Evolutionary conservation across 1,140 invertebrate species (phyloP).

Genomic region (Drosophila subobscura): DNA sequence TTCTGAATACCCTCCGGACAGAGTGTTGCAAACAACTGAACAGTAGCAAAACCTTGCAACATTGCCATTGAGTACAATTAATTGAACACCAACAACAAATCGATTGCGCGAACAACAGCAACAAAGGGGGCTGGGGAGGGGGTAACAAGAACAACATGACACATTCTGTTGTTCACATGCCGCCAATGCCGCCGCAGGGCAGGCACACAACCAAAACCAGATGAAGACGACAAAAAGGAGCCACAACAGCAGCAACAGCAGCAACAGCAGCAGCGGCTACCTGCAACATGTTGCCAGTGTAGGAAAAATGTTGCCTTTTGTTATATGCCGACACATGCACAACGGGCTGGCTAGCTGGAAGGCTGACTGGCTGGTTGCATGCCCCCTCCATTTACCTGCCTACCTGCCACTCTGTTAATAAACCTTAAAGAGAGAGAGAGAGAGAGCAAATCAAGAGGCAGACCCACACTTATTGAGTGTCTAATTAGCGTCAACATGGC

Average conservation of each 20-base stretch:
- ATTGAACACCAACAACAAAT: slow-evolving; percentile 82
- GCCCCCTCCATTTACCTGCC: no score
- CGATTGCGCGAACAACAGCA: slow-evolving; percentile 75
- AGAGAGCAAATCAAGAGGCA: slow-evolving; percentile 3
- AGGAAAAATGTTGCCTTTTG: slow-evolving; percentile 53
- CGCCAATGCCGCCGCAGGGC: slow-evolving; percentile 48
- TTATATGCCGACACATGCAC: slow-evolving; percentile 50
- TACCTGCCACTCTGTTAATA: slow-evolving; percentile 33
- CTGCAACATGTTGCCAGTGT: slow-evolving; percentile 75
- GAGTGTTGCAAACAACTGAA: slow-evolving; percentile 27
- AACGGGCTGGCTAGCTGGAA: no score
- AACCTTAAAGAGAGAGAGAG: not conserved
- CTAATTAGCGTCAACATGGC: slow-evolving; percentile 75
- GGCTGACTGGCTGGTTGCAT: no score
- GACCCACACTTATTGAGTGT: slow-evolving; percentile 33
- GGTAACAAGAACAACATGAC: slow-evolving; percentile 71
- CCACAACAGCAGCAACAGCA: slow-evolving; percentile 32
- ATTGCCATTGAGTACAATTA: slow-evolving; percentile 73
- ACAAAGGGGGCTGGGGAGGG: slow-evolving; percentile 11
- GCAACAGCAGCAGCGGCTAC: slow-evolving; percentile 48
- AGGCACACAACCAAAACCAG: slow-evolving; percentile 42
- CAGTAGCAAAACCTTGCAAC: slow-evolving; percentile 49
- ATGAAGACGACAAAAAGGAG: slow-evolving; percentile 76
- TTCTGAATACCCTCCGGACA: slow-evolving; percentile 23
- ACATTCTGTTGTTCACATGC: slow-evolving; percentile 76